These are phyloP conservation scores for Gymnoscopelus braueri DNA, from an alignment of 2,797 vertebrate species.

Conservation along the genomic window DNA sequence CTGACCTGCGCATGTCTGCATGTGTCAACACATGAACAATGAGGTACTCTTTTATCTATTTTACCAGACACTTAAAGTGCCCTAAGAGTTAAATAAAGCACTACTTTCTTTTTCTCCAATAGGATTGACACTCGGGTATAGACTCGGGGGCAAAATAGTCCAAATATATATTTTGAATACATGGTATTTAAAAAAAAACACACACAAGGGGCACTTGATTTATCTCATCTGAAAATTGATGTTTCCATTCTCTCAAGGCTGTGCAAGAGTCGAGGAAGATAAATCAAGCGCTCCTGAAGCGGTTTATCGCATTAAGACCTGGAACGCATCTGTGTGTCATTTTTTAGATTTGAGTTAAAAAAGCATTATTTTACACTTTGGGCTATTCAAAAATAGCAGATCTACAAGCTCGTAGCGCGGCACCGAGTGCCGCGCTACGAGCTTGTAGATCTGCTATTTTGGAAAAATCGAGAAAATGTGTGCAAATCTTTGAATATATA, in stretches of 20 bases:
- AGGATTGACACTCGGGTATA: background rate
- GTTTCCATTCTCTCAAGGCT: conserved; percentile 37
- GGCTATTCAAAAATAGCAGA: too few species aligned
- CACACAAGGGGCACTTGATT: conserved; percentile 14
- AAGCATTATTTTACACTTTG: too few species aligned
- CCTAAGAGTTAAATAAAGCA: conserved; percentile 48
- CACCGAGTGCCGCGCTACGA: too few species aligned
- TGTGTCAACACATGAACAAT: conserved; percentile 53
- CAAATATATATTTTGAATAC: conserved; percentile 45
- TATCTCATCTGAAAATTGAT: conserved; percentile 32
- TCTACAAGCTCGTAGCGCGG: too few species aligned
- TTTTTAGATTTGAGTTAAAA: too few species aligned
- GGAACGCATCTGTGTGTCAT: conserved; percentile 39
- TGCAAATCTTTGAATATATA: too few species aligned
- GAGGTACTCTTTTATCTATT: conserved; percentile 55
- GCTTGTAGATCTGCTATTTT: too few species aligned
- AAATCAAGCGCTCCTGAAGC: conserved; percentile 60
- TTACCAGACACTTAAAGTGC: conserved; percentile 38
- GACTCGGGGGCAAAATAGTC: background rate
- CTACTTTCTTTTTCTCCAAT: background rate
- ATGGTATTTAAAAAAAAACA: conserved; percentile 20
- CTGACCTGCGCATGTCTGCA: conserved; percentile 43
- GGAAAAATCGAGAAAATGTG: too few species aligned
- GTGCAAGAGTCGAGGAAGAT: conserved; percentile 55
- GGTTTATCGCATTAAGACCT: conserved; percentile 59